phyloP scores from a whole-genome alignment of 2,797 vertebrate genomes.

The Gastrophryne carolinensis region DNA sequence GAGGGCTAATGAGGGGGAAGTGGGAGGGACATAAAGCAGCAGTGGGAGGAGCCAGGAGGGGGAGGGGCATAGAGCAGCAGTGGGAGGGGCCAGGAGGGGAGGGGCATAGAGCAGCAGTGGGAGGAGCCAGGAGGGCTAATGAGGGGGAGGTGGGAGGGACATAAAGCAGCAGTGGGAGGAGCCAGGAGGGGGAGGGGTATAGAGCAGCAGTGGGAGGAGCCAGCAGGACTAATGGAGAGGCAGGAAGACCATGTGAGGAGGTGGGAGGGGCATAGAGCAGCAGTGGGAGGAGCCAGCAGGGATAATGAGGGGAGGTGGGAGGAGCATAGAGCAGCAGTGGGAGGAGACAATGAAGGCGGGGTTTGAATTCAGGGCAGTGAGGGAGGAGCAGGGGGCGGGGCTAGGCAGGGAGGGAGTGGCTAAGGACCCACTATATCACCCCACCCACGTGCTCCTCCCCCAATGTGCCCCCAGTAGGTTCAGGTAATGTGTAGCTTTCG shows the following conservation, averaged over 20 bases:
- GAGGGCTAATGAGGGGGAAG: too few species aligned
- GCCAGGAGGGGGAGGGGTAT: slow-evolving; percentile 78
- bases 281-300: slow-evolving; percentile 92
- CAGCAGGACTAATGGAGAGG: background rate
- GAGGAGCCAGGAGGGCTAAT: too few species aligned
- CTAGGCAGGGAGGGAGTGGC: slow-evolving; percentile 78
- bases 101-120: too few species aligned
- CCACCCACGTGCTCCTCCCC: too few species aligned
- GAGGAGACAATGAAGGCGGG: too few species aligned
- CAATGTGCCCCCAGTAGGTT: too few species aligned
- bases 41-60: slow-evolving; percentile 92
- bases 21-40: too few species aligned
- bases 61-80: background rate
- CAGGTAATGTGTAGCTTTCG: too few species aligned
- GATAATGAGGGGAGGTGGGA: background rate
- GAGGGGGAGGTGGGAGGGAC: background rate
- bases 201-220: background rate
- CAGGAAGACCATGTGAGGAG: too few species aligned
- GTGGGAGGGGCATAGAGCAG: too few species aligned
- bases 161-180: slow-evolving; percentile 71
- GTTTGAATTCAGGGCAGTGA: too few species aligned
- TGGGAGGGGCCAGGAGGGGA: background rate
- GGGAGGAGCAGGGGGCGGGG: slow-evolving; percentile 74
- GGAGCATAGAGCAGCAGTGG: background rate
- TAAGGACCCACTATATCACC: too few species aligned